Percentiles rank a stretch among this genome's conserved stretches.
These are phyloP conservation scores for Pammene aurita DNA, from an alignment of 2,888 invertebrate genomes.

Conservation along the genomic window DNA sequence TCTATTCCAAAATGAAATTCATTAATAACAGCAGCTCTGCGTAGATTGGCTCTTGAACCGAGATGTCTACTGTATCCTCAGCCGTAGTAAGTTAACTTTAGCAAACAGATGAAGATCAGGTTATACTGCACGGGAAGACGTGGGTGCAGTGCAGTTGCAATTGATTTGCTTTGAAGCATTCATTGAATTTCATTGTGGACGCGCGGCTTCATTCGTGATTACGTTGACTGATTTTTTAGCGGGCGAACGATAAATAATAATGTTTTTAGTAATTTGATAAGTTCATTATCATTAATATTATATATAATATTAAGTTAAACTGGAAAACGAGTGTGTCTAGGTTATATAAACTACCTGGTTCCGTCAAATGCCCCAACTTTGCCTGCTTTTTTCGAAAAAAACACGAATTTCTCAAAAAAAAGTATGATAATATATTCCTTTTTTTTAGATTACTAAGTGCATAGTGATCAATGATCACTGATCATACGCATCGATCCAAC, in stretches of 20 bases:
- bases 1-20: neutral
- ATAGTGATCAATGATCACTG: too few relatives aligned
- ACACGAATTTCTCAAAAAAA: too few relatives aligned
- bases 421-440: too few relatives aligned
- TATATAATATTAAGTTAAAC: too few relatives aligned
- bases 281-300: too few relatives aligned
- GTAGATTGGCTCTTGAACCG: neutral
- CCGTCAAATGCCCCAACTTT: too few relatives aligned
- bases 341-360: too few relatives aligned
- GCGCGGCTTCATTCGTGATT: neutral
- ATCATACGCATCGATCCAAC: too few relatives aligned
- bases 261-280: too few relatives aligned
- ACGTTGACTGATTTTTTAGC: neutral
- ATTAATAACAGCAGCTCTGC: neutral
- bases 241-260: neutral
- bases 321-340: too few relatives aligned
- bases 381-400: too few relatives aligned
- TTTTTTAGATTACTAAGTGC: too few relatives aligned
- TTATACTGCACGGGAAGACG: neutral
- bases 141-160: constrained; percentile 1
- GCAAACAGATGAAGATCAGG: neutral
- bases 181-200: neutral
- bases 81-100: neutral
- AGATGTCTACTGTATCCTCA: neutral
- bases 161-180: neutral